Base-by-base conservation (phyloP, 2,888 invertebrate genomes). In the Meliscaeva auricollis region DNA sequence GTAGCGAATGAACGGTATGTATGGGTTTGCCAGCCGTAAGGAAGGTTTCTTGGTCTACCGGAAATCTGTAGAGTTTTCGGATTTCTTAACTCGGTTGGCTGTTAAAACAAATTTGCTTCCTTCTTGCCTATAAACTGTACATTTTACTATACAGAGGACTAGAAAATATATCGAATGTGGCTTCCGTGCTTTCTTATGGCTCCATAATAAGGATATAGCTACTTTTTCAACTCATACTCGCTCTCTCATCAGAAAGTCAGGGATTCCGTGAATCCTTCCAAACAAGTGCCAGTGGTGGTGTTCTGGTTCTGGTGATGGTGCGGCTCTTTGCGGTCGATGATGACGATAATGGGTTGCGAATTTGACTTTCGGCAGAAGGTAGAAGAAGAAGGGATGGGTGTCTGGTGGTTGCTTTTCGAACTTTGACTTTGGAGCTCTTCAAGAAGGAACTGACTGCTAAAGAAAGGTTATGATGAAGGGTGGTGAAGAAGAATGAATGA, bases 341-440 rank as follows among this genome's bases (percentile, higher is more conserved):
- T 80, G 85, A 85, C 81, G 85, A 85, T 85, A 85, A 85, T 85
- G 85, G 85, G 73, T 85, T 85, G 85, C 77, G 85, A 85, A 76
- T 85, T 76, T 85, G 84, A 76, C 81, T 85, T 82, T 83, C 56
- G 41, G 35, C 41, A 22, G 22, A 38, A 17, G 11, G n/a, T 70
- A 52, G 1, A 15, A 3, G 4, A 26, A 30, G n/a, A 13, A 11
- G 3, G 46, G 8, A 22, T 0, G 15, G 9, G 44, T 35, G 9
- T 1, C 13, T 9, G 50, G 15, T 48, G 70, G 44, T 62, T 62
- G 60, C 38, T 54, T 68, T 68, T 41, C 54, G 72, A 85, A 81
- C 85, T 85, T 81, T 85, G 62, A 30, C 75, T 81, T 54, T 26
- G 32, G 20, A n/a, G n/a, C 22, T 2, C 26, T 26, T 26, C n/a